Evolutionary conservation across 2,888 invertebrate species (phyloP).

Genomic region (Epistrophe eligans): DNA sequence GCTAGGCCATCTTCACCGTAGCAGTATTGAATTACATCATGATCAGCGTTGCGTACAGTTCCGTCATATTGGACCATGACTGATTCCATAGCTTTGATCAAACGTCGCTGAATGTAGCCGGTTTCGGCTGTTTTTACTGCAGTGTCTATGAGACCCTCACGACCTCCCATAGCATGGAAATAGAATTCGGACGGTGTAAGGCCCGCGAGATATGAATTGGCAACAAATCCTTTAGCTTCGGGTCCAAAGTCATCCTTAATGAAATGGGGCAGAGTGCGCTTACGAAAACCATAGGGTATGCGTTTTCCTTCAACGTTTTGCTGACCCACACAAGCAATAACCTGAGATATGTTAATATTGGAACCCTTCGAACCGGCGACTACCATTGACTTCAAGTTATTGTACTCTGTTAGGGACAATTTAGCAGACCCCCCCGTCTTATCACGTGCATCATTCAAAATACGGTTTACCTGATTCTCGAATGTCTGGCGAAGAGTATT

Average conservation of each 20-base stretch:
- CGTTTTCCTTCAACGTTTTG: slow-evolving; percentile 99
- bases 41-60: slow-evolving; percentile 96
- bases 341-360: slow-evolving; percentile 98
- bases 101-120: slow-evolving; percentile 98
- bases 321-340: slow-evolving; percentile 99
- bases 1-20: slow-evolving; percentile 99
- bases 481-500: slow-evolving; percentile 98
- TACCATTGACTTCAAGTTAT: slow-evolving; percentile 99
- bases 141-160: slow-evolving; percentile 99
- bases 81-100: slow-evolving; percentile 99
- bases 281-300: slow-evolving; percentile 98
- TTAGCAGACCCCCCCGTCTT: slow-evolving; percentile 99
- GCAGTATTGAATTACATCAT: slow-evolving; percentile 93
- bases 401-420: slow-evolving; percentile 98
- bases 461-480: slow-evolving; percentile 98
- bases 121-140: slow-evolving; percentile 99
- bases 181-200: slow-evolving; percentile 98
- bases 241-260: slow-evolving; percentile 99
- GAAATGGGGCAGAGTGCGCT: slow-evolving; percentile 98
- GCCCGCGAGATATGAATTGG: slow-evolving; percentile 98
- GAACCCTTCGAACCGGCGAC: slow-evolving; percentile 99
- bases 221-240: slow-evolving; percentile 98
- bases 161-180: slow-evolving; percentile 99
- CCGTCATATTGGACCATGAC: slow-evolving; percentile 99
- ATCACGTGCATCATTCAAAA: slow-evolving; percentile 99